Conservation (phyloP, 2,797 vertebrate species). For the Hypotaenidia okinawae region DNA sequence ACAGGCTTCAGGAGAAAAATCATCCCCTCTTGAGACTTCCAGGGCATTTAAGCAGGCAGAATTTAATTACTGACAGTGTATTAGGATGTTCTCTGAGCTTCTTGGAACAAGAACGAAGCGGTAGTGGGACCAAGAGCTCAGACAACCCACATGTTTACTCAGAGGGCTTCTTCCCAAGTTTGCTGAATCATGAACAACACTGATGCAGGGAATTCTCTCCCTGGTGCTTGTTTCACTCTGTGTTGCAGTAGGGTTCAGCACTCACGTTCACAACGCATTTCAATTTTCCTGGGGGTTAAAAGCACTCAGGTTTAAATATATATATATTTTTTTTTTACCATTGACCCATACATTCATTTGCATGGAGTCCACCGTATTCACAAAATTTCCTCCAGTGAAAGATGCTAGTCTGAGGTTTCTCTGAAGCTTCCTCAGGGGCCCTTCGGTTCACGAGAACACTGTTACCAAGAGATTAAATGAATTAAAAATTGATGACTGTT, state of each 20-base stretch:
- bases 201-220: slow-evolving; percentile 41
- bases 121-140: background rate
- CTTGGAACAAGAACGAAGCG: slow-evolving; percentile 16
- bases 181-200: slow-evolving; percentile 51
- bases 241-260: slow-evolving; percentile 31
- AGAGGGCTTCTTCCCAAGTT: slow-evolving; percentile 45
- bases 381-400: slow-evolving; percentile 35
- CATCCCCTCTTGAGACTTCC: background rate
- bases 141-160: slow-evolving; percentile 27
- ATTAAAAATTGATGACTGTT: slow-evolving; percentile 80
- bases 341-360: slow-evolving; percentile 45
- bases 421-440: slow-evolving; percentile 68
- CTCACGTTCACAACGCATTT: background rate
- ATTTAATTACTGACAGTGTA: slow-evolving; percentile 38
- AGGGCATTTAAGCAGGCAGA: slow-evolving; percentile 40
- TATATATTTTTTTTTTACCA: background rate
- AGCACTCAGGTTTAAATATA: slow-evolving; percentile 42
- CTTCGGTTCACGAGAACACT: slow-evolving; percentile 73
- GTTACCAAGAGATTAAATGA: slow-evolving; percentile 76
- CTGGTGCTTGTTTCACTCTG: background rate
- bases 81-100: slow-evolving; percentile 28
- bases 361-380: slow-evolving; percentile 11
- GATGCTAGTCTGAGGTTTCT: slow-evolving; percentile 59
- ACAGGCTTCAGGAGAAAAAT: slow-evolving; percentile 1
- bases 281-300: slow-evolving; percentile 43